Conservation (phyloP, 2,797 vertebrate genomes). For the Catamblyrhynchus diadema region DNA sequence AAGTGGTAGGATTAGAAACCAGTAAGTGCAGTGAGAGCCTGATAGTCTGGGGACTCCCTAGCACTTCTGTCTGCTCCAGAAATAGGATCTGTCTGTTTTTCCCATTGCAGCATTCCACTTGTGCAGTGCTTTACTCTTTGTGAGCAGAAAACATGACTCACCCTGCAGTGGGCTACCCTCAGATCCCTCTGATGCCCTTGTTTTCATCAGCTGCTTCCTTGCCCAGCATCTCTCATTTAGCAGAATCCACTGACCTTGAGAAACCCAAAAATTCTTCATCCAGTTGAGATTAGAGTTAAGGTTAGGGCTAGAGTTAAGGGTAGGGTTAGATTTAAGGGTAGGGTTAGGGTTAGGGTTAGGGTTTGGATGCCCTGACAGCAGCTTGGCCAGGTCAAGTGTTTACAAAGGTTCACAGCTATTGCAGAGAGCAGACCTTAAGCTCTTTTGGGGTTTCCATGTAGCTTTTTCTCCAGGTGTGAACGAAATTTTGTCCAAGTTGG, state of each 20-base stretch:
- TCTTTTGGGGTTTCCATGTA: not conserved
- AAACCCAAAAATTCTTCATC: not conserved
- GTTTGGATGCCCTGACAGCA: not conserved
- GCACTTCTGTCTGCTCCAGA: slow-evolving; percentile 8
- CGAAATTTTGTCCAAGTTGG: not conserved
- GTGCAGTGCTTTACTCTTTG: not conserved
- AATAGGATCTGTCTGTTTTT: not conserved
- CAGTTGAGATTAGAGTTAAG: not conserved
- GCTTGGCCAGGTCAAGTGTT: not conserved
- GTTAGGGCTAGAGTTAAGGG: not conserved
- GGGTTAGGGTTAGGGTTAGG: not conserved
- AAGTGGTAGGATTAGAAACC: slow-evolving; percentile 3
- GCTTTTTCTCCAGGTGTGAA: not conserved
- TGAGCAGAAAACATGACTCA: not conserved
- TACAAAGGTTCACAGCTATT: not conserved
- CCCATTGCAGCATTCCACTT: not conserved
- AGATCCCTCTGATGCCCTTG: not conserved
- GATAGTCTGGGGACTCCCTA: slow-evolving; percentile 31
- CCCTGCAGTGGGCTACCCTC: not conserved
- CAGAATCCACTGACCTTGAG: not conserved
- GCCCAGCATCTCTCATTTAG: not conserved
- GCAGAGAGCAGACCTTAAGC: not conserved
- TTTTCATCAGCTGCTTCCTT: not conserved
- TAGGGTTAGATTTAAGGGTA: not conserved
- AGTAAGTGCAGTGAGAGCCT: not conserved